Percentiles rank a stretch among this genome's conserved stretches.
Evolutionary conservation across 2,113 vertebrate species (phyloP).

Genomic region (Ictalurus furcatus): DNA sequence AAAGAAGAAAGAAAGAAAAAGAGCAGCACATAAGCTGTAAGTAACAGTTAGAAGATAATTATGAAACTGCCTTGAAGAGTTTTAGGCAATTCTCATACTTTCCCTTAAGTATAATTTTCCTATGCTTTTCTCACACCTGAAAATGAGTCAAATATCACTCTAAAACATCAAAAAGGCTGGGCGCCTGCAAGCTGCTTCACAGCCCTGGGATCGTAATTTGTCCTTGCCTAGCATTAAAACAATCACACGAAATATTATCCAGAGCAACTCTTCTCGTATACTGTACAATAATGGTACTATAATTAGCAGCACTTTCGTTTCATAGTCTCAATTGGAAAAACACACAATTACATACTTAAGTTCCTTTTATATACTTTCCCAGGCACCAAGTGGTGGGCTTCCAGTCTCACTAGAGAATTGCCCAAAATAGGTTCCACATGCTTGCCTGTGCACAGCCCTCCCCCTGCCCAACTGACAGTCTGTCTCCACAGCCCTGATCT

Average conservation of each 20-base stretch:
- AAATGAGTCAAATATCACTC: background rate
- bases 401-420: constrained; percentile 76
- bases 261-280: constrained; percentile 45
- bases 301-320: constrained; percentile 56
- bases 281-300: constrained; percentile 59
- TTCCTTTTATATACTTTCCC: constrained; percentile 81
- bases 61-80: background rate
- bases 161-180: background rate
- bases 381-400: constrained; percentile 71
- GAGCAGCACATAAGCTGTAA: background rate
- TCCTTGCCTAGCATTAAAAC: constrained; percentile 24
- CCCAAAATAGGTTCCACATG: constrained; percentile 84
- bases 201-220: background rate
- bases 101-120: background rate
- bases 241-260: constrained; percentile 31
- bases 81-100: background rate
- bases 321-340: constrained; percentile 59
- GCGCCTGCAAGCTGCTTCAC: background rate
- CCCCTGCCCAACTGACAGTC: constrained; percentile 38
- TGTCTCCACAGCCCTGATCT: constrained; percentile 44
- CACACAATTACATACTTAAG: constrained; percentile 66
- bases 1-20: no score
- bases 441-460: constrained; percentile 53
- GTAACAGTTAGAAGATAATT: background rate
- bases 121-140: background rate